These are phyloP conservation scores for Neoscelio sp. DNA, from an alignment of 2,888 invertebrate species.

Conservation along the genomic window DNA sequence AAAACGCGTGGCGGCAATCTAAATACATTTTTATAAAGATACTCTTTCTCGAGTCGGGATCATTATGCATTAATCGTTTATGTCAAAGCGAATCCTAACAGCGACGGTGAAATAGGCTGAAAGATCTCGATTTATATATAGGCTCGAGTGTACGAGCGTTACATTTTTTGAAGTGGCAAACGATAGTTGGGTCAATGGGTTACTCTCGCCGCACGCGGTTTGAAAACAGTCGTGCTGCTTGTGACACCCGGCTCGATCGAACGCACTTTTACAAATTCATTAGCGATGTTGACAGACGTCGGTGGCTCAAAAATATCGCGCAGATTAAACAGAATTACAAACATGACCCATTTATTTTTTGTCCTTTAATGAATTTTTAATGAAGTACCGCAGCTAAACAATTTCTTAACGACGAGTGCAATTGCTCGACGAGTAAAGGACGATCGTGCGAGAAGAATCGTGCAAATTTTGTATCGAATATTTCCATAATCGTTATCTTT, in stretches of 20 bases:
- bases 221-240: constrained; percentile 71
- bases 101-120: too few relatives aligned
- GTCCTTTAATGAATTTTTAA: constrained; percentile 13
- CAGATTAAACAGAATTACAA: background rate
- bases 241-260: constrained; percentile 65
- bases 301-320: background rate
- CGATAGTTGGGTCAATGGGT: constrained; percentile 80
- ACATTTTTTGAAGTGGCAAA: constrained; percentile 67
- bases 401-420: too few relatives aligned
- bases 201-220: constrained; percentile 78
- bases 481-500: too few relatives aligned
- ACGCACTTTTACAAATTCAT: constrained; percentile 51
- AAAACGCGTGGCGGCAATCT: too few relatives aligned
- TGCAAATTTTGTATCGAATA: too few relatives aligned
- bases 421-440: too few relatives aligned
- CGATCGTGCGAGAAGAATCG: too few relatives aligned
- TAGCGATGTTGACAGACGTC: background rate
- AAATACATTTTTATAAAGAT: too few relatives aligned
- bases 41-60: too few relatives aligned
- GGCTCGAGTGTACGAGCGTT: constrained; percentile 46
- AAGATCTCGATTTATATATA: constrained; percentile 55
- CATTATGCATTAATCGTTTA: too few relatives aligned
- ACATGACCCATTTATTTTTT: constrained; percentile 1
- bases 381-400: too few relatives aligned
- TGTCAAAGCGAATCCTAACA: too few relatives aligned